Evolutionary conservation across 1,140 invertebrate genomes (phyloP).

Genomic region (Gryllus bimaculatus): DNA sequence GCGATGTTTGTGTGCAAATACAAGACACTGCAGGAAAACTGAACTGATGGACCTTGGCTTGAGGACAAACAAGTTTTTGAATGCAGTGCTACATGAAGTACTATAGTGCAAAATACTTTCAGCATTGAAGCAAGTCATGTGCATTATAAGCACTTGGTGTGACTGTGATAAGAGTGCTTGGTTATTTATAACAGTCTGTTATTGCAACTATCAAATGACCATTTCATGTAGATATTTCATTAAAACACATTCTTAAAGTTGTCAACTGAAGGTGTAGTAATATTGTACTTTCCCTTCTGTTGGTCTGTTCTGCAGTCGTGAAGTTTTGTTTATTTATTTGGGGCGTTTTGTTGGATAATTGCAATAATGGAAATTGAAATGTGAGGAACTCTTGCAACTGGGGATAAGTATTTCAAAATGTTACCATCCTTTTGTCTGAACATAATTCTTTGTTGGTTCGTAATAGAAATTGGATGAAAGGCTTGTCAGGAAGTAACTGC

Average conservation of each 20-base stretch:
- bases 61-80: neutral
- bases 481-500: neutral
- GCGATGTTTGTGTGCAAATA: too few species aligned
- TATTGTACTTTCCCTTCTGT: too few species aligned
- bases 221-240: too few species aligned
- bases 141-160: neutral
- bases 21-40: too few species aligned
- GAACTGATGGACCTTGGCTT: neutral
- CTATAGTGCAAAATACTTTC: neutral
- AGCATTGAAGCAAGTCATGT: neutral
- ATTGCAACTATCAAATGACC: neutral
- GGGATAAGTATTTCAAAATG: neutral
- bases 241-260: too few species aligned
- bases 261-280: too few species aligned
- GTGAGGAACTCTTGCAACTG: neutral
- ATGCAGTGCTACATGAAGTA: neutral
- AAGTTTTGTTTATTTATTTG: too few species aligned
- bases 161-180: constrained; percentile 1
- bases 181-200: neutral
- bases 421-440: neutral
- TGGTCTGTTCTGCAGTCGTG: too few species aligned
- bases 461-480: neutral
- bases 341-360: neutral
- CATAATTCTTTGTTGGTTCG: neutral
- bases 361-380: neutral